A percentile compares a stretch with the other conserved stretches of the same genome.
Evolutionary conservation across 2,797 vertebrate species (phyloP).

Genomic region (Vultur gryphus): DNA sequence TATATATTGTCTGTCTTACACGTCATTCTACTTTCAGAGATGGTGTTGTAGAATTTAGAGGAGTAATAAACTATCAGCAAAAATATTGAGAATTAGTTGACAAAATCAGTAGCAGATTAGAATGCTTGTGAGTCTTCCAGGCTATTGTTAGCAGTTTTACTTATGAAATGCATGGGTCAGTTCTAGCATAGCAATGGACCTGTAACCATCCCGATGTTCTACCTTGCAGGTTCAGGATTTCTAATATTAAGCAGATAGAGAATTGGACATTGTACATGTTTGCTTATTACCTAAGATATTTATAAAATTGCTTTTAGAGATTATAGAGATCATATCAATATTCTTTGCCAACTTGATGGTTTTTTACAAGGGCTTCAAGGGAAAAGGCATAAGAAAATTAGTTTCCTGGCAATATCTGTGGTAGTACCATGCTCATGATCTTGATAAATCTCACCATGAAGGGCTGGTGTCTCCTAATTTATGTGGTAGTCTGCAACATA

Average conservation of each 20-base stretch:
- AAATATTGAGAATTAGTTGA: neutral
- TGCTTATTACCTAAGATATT: neutral
- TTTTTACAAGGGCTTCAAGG: neutral
- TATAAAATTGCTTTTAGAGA: neutral
- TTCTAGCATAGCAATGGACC: neutral
- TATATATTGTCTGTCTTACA: neutral
- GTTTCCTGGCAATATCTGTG: neutral
- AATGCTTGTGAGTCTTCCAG: neutral
- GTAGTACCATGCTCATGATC: neutral
- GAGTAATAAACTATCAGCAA: neutral
- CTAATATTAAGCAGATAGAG: slow-evolving; percentile 48
- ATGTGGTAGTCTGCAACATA: neutral
- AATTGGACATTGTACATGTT: slow-evolving; percentile 41
- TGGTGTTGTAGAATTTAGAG: neutral
- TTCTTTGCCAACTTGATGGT: neutral
- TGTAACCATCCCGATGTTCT: neutral
- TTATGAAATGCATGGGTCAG: neutral
- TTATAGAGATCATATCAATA: neutral
- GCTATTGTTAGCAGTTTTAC: neutral
- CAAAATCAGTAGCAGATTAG: neutral
- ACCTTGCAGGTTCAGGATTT: slow-evolving; percentile 44
- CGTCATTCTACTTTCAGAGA: neutral
- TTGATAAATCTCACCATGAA: neutral
- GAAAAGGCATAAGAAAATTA: neutral
- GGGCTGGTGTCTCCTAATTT: neutral